Evolutionary conservation across 2,797 vertebrate genomes (phyloP).

Genomic region (Pitangus sulphuratus): DNA sequence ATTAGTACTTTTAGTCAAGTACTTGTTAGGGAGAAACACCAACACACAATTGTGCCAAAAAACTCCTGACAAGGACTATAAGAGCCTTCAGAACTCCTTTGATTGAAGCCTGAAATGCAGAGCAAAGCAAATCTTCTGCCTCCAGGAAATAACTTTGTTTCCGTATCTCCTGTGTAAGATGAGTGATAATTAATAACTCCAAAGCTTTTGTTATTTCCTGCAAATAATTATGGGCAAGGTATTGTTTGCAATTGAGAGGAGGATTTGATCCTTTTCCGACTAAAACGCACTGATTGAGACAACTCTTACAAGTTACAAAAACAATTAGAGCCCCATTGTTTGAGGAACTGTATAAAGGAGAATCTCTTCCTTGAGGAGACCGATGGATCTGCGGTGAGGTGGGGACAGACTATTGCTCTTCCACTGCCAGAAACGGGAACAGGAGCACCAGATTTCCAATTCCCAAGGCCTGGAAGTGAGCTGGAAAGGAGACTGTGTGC

Average conservation of each 20-base stretch:
- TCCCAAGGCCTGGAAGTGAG: neutral
- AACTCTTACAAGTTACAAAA: neutral
- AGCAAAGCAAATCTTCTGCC: neutral
- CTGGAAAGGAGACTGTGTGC: neutral
- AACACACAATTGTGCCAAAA: neutral
- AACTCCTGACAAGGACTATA: neutral
- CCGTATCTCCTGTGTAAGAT: neutral
- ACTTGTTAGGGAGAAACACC: neutral
- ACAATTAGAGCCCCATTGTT: neutral
- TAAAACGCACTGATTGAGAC: neutral
- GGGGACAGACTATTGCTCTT: neutral
- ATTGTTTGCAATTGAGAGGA: neutral
- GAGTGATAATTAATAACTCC: neutral
- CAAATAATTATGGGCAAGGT: neutral
- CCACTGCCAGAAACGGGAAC: neutral
- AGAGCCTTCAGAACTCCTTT: neutral
- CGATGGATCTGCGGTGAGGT: accelerated
- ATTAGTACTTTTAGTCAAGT: neutral
- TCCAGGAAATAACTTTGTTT: slow-evolving; percentile 2
- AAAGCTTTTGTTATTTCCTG: slow-evolving; percentile 3
- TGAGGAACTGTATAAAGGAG: neutral
- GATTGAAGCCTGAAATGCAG: neutral
- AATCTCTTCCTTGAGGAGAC: neutral
- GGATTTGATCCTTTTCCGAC: neutral
- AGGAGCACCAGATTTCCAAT: neutral